Evolutionary conservation across 30 jellyfish, hydroid and myxozoan genomes (phyloP), one percentile per base, ranked within the genome.

Genomic region (Nemopilema nomurai): DNA sequence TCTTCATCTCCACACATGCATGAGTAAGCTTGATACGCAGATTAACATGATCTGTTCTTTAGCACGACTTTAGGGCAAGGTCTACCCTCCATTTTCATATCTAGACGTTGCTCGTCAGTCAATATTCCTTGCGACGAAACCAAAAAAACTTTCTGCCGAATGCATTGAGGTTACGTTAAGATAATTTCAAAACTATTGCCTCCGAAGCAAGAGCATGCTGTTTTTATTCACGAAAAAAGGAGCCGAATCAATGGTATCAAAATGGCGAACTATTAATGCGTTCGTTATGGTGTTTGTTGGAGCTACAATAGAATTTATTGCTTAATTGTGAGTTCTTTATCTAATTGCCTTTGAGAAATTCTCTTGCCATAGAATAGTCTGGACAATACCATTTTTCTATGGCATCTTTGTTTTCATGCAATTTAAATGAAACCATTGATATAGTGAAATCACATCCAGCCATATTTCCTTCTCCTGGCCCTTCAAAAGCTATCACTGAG

Each of bases 21-120:
- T 63, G 27, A 7, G 18, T 63, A 63, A 1, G 27, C 30, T 24
- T 63, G 29, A 24, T 63, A 63, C 4, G 57, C 57, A 41, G 57
- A 41, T 13, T 41, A 41, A 13, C 57, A 41, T 6, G 57, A 41
- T 41, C 57, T 63, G 27, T 24, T 63, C 73, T 63, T 18, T 63
- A 63, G 4, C 7, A 19, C 29, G 29, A 63, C 27, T 63, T 63
- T 24, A 63, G 72, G 72, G 72, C 72, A 63, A 19, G 72, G 72
- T 24, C 72, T 63, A 19, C 72, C 30, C 24, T 20, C 57, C 57
- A 1, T 69, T 69, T 69, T 69, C 62, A 69, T 41, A 21, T 69
- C 57, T 26, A 69, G 80, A 69, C 63, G 52, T 51, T 21, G 80
- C 80, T 69, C 18, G 80, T 69, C 62, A 69, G 80, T 69, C 28